A percentile compares a stretch with the other conserved stretches of the same genome.
Conservation (phyloP, 1,140 invertebrate species). For the Augochlora pura region DNA sequence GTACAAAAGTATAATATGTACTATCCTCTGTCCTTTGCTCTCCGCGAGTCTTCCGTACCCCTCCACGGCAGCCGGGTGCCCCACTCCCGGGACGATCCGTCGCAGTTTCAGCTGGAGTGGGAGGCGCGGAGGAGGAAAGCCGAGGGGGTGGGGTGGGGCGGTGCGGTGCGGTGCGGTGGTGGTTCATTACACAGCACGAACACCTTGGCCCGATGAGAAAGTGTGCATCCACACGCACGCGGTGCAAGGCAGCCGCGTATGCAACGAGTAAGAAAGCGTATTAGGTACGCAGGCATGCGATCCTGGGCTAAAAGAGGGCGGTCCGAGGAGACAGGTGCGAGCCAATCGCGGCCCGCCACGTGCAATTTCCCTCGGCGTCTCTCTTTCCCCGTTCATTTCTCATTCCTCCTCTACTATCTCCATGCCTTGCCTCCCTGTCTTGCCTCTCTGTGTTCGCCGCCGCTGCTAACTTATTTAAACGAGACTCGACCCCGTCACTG, state of each 20-base stretch:
- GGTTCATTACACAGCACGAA: constrained; percentile 64
- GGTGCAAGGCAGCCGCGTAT: constrained; percentile 57
- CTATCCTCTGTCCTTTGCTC: constrained; percentile 53
- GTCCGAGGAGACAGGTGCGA: constrained; percentile 76
- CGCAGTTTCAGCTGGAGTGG: constrained; percentile 21
- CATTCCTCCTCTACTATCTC: constrained; percentile 32
- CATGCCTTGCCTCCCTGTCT: constrained; percentile 17
- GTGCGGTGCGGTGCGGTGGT: too few species aligned
- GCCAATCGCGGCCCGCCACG: constrained; percentile 75
- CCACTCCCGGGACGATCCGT: constrained; percentile 44
- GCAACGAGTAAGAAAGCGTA: constrained; percentile 65
- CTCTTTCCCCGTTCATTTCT: constrained; percentile 39
- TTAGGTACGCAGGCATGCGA: constrained; percentile 66
- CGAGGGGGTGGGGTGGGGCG: too few species aligned
- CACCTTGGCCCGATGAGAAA: constrained; percentile 53
- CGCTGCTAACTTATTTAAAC: constrained; percentile 67
- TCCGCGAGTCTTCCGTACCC: constrained; percentile 50
- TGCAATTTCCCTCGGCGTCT: constrained; percentile 72
- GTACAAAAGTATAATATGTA: constrained; percentile 64
- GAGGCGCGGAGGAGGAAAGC: constrained; percentile 45
- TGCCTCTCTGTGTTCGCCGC: constrained; percentile 41
- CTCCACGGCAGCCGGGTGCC: constrained; percentile 55
- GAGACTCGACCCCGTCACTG: constrained; percentile 62
- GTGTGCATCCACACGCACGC: constrained; percentile 58
- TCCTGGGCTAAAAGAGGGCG: constrained; percentile 71